Evolutionary conservation across 2,113 vertebrate genomes (phyloP), one percentile per base, ranked within the genome.

Genomic region (Struthio camelus): DNA sequence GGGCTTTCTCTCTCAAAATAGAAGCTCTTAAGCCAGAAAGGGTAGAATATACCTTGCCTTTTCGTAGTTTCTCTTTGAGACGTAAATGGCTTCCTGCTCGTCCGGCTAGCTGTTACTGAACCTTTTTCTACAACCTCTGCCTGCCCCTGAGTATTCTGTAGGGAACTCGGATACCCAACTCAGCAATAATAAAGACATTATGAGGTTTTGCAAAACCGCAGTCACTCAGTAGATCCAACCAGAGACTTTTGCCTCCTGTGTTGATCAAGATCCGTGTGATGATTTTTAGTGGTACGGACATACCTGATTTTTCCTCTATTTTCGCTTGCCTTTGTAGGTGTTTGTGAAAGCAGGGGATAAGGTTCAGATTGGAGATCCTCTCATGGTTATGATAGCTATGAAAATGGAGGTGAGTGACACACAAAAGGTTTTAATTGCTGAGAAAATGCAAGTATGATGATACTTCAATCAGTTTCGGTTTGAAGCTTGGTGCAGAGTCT

Each of bases 351-450:
- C 95, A 12, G 99, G 99, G 44, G 99, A 99, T 97, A 97, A 82
- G 71, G 99, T 99, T 34, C 97, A 98, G 83, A 95, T 93, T 44
- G 99, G 99, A 96, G 99, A 99, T 73, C 96, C 99, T 14, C 97
- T 99, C 14, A 97, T 99, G 98, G 99, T 99, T 70, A 99, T 99
- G 99, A 99, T 98, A n/a, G 99, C 99, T 88, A 99, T 99, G 99
- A 99, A 99, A 97, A 99, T 99, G 99, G 99, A 99, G 99, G 99
- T 99, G 88, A 98, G 98, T 94, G 40, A 64, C 34, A 20, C 64
- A 36, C 1, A 27, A 42, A 59, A 67, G 9, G 20, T 56, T 92
- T 64, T 92, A 78, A 72, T 91, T 54, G 32, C 28, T 51, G n/a
- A 59, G 25, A 77, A 89, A 71, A 87, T 85, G 62, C 87, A 89